A percentile compares a stretch with the other conserved stretches of the same genome.
These are phyloP conservation scores for Sebastes ruberrimus DNA, from an alignment of 2,797 vertebrate genomes.

Conservation along the genomic window DNA sequence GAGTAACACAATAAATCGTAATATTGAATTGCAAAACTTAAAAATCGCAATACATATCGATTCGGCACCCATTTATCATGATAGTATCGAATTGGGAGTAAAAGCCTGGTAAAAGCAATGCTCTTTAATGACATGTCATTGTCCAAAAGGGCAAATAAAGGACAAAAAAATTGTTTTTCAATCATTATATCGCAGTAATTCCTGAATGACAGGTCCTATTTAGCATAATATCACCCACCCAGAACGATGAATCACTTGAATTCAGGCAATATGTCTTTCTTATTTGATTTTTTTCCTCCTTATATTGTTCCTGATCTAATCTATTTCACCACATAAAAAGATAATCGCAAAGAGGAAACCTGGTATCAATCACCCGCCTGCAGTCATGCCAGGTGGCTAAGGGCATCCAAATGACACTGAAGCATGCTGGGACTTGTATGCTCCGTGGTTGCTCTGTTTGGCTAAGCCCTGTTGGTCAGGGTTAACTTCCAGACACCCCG, in stretches of 20 bases:
- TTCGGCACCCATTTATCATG: rapidly evolving
- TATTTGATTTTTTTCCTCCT: constrained; percentile 26
- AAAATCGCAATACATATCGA: too few species aligned
- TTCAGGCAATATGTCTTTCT: constrained; percentile 34
- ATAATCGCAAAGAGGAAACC: constrained; percentile 42
- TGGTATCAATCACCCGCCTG: constrained; percentile 54
- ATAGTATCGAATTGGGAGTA: too few species aligned
- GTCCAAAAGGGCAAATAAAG: constrained; percentile 26
- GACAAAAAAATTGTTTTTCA: constrained; percentile 11
- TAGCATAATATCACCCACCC: constrained; percentile 19
- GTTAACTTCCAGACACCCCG: constrained; percentile 63
- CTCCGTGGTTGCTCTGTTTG: constrained; percentile 30
- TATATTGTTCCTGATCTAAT: constrained; percentile 53
- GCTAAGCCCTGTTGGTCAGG: constrained; percentile 65
- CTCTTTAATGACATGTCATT: background rate
- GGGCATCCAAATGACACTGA: constrained; percentile 65
- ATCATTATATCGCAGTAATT: constrained; percentile 23
- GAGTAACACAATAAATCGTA: too few species aligned
- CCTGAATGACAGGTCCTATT: constrained; percentile 32
- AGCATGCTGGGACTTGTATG: constrained; percentile 72
- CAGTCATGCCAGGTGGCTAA: constrained; percentile 56
- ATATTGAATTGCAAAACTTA: too few species aligned
- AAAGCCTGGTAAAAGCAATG: too few species aligned
- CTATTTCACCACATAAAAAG: constrained; percentile 51
- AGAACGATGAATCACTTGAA: constrained; percentile 44